Conservation (phyloP, 2,888 invertebrate species). For the Apodemia zela region DNA sequence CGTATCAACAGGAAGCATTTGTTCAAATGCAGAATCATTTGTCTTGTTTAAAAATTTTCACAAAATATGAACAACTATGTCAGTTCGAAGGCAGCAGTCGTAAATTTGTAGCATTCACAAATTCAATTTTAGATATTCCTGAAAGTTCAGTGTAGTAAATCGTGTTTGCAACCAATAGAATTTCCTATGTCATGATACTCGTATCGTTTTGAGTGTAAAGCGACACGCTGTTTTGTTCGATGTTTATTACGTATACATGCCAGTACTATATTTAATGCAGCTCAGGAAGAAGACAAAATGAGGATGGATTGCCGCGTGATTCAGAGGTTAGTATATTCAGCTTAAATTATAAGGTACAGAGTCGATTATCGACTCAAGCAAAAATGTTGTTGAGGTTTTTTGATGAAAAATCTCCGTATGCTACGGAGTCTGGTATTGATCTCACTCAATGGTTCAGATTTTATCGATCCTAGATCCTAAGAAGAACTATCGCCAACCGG, state of each 20-base stretch:
- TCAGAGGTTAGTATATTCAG: too few species aligned
- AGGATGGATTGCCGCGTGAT: too few species aligned
- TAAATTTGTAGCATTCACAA: slow-evolving; percentile 14
- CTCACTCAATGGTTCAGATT: too few species aligned
- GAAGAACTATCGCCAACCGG: too few species aligned
- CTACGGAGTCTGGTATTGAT: too few species aligned
- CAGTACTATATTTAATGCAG: neutral
- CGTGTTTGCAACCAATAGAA: slow-evolving; percentile 11
- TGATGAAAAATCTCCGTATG: too few species aligned
- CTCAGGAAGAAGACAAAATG: too few species aligned
- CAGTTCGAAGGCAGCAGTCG: neutral
- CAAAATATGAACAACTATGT: slow-evolving; percentile 2
- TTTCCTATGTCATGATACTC: slow-evolving; percentile 10
- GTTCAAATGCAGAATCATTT: neutral
- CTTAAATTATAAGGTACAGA: too few species aligned
- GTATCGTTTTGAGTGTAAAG: slow-evolving; percentile 4
- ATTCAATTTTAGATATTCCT: slow-evolving; percentile 12
- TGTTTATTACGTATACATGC: neutral
- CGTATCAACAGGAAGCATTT: neutral
- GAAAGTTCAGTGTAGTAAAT: slow-evolving; percentile 14
- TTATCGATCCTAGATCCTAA: too few species aligned
- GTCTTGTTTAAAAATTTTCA: neutral
- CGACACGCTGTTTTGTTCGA: neutral
- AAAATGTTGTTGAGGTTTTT: too few species aligned
- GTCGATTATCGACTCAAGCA: too few species aligned